Evolutionary conservation across 2,888 invertebrate genomes (phyloP).

Genomic region (Leptarthrus brevirostris): DNA sequence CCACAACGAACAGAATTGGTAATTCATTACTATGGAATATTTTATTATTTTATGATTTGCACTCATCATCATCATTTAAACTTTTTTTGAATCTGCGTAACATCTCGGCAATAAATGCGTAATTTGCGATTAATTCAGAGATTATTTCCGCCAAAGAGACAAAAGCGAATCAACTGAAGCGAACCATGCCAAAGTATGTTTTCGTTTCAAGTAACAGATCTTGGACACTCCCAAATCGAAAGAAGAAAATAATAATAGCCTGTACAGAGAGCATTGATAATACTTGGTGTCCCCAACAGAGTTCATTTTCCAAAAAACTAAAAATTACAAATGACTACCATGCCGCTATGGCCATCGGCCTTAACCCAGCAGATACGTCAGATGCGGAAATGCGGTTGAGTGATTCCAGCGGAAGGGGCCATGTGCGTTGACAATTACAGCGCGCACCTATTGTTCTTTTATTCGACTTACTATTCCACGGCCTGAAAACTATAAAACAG

Average conservation of each 20-base stretch:
- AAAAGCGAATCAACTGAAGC: too few relatives aligned
- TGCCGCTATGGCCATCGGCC: background rate
- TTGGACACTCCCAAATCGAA: background rate
- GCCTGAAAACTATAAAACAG: conserved; percentile 5
- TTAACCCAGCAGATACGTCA: conserved; percentile 2
- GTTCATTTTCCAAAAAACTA: too few relatives aligned
- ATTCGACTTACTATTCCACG: background rate
- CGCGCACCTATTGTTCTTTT: conserved; percentile 44
- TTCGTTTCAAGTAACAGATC: background rate
- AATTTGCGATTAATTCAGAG: too few relatives aligned
- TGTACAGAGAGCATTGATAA: background rate
- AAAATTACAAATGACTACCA: too few relatives aligned
- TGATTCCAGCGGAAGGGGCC: conserved; percentile 36
- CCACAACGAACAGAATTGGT: too few relatives aligned
- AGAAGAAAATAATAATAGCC: background rate
- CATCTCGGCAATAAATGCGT: too few relatives aligned
- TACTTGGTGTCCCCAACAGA: background rate
- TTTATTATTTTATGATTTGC: too few relatives aligned
- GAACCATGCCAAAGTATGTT: too few relatives aligned
- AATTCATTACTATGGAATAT: too few relatives aligned
- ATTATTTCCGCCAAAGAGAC: too few relatives aligned
- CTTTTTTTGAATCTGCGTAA: too few relatives aligned
- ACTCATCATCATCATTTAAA: too few relatives aligned
- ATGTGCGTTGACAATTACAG: conserved; percentile 41
- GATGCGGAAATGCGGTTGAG: conserved; percentile 43